Evolutionary conservation across 2,113 vertebrate genomes (phyloP).

Genomic region (Vidua chalybeata): DNA sequence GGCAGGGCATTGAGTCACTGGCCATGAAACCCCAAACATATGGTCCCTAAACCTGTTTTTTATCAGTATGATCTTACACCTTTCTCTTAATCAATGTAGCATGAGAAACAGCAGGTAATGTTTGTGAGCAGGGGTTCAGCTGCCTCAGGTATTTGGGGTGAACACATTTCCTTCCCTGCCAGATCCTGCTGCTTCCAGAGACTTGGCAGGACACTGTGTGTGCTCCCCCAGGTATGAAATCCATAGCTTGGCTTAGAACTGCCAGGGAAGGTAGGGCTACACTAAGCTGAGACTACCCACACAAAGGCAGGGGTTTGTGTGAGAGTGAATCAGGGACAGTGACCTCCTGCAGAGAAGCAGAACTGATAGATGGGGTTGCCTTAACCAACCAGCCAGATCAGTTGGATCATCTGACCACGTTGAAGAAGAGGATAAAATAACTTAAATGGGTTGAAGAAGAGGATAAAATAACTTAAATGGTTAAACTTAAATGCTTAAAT

Average conservation of each 20-base stretch:
- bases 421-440: background rate
- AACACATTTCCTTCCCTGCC: background rate
- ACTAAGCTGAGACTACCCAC: background rate
- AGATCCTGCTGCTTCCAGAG: background rate
- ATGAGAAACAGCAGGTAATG: background rate
- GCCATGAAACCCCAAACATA: background rate
- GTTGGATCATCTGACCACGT: background rate
- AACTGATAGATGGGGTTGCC: background rate
- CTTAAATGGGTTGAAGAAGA: background rate
- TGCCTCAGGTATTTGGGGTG: background rate
- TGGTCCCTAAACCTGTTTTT: background rate
- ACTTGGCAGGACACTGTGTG: background rate
- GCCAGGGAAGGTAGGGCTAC: background rate
- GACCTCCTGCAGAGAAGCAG: background rate
- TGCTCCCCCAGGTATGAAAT: background rate
- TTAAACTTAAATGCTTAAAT: background rate
- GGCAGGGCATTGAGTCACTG: background rate
- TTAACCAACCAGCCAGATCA: background rate
- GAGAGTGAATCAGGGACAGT: background rate
- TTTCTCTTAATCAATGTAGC: background rate
- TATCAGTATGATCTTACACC: background rate
- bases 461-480: background rate
- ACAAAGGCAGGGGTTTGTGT: background rate
- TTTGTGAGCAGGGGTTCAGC: background rate
- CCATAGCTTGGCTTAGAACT: background rate